Conservation (phyloP, 2,888 invertebrate species). For the Lymantria dispar region DNA sequence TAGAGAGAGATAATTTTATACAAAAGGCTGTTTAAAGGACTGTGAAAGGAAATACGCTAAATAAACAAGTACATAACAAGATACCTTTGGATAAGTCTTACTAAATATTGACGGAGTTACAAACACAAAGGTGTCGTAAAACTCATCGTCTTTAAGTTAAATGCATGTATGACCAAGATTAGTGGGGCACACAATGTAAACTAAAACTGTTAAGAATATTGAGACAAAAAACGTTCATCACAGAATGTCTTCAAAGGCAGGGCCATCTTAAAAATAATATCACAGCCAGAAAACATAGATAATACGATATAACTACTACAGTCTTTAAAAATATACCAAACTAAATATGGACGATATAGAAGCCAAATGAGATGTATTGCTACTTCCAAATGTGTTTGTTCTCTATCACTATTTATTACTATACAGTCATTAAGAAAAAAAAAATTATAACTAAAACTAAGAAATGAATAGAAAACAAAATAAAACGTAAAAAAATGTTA, state of each 20-base stretch:
- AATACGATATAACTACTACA: conserved; percentile 54
- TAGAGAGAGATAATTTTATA: conserved; percentile 10
- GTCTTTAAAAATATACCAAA: conserved; percentile 53
- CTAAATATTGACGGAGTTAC: conserved; percentile 22
- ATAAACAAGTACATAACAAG: conserved; percentile 2
- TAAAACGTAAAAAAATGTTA: conserved; percentile 40
- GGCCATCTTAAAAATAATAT: conserved; percentile 66
- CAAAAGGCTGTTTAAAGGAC: neutral
- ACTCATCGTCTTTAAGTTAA: conserved; percentile 25
- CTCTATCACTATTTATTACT: conserved; percentile 34
- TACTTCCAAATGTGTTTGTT: conserved; percentile 30
- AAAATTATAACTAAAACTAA: too few species aligned
- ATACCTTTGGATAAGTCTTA: conserved; percentile 28
- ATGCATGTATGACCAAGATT: conserved; percentile 22
- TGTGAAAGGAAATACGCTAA: neutral
- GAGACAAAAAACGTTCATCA: conserved; percentile 33
- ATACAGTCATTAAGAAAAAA: conserved; percentile 12
- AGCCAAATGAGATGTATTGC: conserved; percentile 44
- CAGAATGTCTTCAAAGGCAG: conserved; percentile 24
- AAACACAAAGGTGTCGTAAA: conserved; percentile 14
- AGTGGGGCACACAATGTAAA: conserved; percentile 34
- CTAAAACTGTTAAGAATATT: conserved; percentile 30
- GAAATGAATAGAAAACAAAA: conserved; percentile 40
- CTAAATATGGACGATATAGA: conserved; percentile 43
- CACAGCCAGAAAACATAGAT: conserved; percentile 64